Base-by-base conservation (phyloP, 1,140 invertebrate species). In the Vanessa tameamea region DNA sequence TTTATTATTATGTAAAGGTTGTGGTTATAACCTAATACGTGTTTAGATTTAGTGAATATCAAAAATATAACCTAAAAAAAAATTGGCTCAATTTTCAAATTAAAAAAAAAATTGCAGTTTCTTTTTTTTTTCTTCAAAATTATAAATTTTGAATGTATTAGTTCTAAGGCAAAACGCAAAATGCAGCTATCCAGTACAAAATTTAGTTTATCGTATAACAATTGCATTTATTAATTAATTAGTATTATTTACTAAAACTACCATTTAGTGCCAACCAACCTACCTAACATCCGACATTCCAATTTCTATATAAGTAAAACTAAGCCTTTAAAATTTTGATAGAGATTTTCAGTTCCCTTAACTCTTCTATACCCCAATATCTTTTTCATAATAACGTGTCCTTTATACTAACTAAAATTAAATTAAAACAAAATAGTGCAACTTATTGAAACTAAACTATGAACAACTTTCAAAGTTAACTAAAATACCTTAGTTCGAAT, bases 161-260 rank as follows among this genome's bases (percentile, higher is more conserved):
- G 14, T 51, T 15, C 15, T 53, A 9, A n/a, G 50, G 8, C 50
- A 16, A 53, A n/a, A n/a, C n/a, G 2, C 50, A 6, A 8, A 15
- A 53, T n/a, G 15, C 7, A n/a, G 15, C 13, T 50, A 50, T 5
- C 13, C 48, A 50, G 15, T 50, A 50, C 13, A 50, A 50, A 50
- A n/a, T 15, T n/a, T 57, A 9, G 20, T 16, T 57, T 13, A 57
- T 57, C 7, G 20, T 23, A 57, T 57, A 1, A 23, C 16, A 8
- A 37, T 67, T 67, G 65, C 65, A 67, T 67, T 67, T 67, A 67
- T 53, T 55, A 67, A 43, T 55, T 55, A 37, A 31, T 51, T 55
- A 6, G 12, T 61, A 37, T 15, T 37, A 57, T 37, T 61, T 31
- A 61, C 14, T 37, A 61, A 59, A 26, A 59, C 11, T 53, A 68